Base-by-base conservation (phyloP, 2,113 vertebrate species). In the Todiramphus saurophagus region DNA sequence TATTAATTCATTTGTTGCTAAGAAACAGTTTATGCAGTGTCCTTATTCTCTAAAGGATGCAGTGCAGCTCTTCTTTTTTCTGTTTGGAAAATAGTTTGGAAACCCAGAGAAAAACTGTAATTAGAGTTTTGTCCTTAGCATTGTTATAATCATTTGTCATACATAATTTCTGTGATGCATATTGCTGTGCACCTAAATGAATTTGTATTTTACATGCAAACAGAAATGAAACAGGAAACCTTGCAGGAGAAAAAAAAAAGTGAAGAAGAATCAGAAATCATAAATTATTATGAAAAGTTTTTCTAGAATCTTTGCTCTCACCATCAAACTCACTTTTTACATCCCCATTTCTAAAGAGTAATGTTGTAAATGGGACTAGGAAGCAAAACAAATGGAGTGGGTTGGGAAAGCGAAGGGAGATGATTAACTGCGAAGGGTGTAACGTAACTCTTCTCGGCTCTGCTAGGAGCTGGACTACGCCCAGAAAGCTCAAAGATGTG, bases 1-100 rank as follows among this genome's bases (percentile, higher is more conserved):
- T 91, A 13, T 64, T 87, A 83, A 83, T 86, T 75, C 10, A 2
- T 77, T 88, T 87, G 93, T 96, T 96, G 96, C 96, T 94, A 93
- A 94, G 96, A 92, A 84, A 93, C 92, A 35, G 76, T 79, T 89
- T 44, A 24, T 78, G 80, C 94, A 78, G 80, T 87, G 80, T 79
- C 86, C 95, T 89, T 87, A 60, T 87, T 88, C 74, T 90, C 66
- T 62, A 9, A 80, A 92, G 92, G 83, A 82, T 75, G 41, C 84
- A 41, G 39, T 84, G 30, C 69, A 84, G 86, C 81, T 93, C 48
- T 77, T 41, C 90, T 91, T 66, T 84, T 85, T 89, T 92, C 81
- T 95, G 23, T 33, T 80, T 8, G 20, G 80, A 90, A 93, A 83
- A 55, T 21, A 56, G 25, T 90, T 87, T 94, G 88, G 83, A 84